Percentiles rank a stretch among this genome's conserved stretches.
Conservation (phyloP, 2,113 vertebrate species). For the Callocephalon fimbriatum region DNA sequence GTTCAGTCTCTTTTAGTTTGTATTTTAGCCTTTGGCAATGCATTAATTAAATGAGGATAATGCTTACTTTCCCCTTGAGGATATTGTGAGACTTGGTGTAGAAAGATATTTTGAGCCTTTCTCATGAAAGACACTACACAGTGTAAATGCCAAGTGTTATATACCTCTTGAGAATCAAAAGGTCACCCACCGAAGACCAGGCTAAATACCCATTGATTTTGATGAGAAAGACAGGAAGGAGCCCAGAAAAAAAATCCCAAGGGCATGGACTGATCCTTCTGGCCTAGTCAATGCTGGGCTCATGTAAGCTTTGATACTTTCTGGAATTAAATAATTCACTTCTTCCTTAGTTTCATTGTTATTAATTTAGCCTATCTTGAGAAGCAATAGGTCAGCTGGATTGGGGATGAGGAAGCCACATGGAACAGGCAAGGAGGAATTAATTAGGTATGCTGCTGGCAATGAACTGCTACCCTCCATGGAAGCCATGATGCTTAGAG, state of each 20-base stretch:
- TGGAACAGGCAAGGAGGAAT: background rate
- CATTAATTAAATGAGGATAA: slow-evolving; percentile 47
- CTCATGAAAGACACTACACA: background rate
- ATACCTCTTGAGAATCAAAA: slow-evolving; percentile 7
- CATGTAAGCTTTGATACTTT: background rate
- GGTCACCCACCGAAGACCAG: background rate
- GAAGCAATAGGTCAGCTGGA: background rate
- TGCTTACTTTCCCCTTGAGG: background rate
- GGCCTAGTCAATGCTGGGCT: background rate
- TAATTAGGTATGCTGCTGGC: slow-evolving; percentile 35
- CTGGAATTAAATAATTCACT: slow-evolving; percentile 4
- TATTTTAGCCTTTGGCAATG: background rate
- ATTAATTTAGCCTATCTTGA: background rate
- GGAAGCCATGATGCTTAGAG: slow-evolving; percentile 22
- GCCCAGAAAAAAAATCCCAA: background rate
- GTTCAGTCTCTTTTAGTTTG: background rate
- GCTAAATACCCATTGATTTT: slow-evolving; percentile 38
- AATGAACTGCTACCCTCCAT: background rate
- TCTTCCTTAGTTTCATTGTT: background rate
- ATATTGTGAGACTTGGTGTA: background rate
- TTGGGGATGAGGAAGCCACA: background rate
- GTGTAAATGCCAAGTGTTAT: background rate
- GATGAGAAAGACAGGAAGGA: background rate
- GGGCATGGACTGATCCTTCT: background rate
- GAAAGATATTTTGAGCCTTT: slow-evolving; percentile 16